Base-by-base conservation (phyloP, 2,113 vertebrate species). In the Solenodon paradoxus region DNA sequence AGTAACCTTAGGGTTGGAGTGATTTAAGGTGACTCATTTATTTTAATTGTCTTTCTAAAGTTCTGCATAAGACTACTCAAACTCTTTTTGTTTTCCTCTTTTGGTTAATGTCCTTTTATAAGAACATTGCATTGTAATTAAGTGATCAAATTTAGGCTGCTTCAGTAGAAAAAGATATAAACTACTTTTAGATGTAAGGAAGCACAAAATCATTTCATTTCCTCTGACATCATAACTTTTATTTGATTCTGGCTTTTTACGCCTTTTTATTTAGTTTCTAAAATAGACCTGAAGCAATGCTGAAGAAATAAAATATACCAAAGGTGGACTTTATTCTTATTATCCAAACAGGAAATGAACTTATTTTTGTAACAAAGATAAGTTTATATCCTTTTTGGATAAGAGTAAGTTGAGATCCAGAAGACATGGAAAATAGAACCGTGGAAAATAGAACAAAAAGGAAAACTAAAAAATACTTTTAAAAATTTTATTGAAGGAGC, bases 41-140 rank as follows among this genome's bases (percentile, higher is more conserved):
- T 94, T 96, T 96, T 96, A 96, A 96, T 92, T 96, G 77, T 80
- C n/a, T 79, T 92, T 0, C 2, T 96, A 95, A 93, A 95, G 92
- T 57, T 59, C 77, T 75, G 35, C 81, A 95, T 4, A 9, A 93
- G 88, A 89, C 42, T 86, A 74, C 55, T n/a, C 72, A 92, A 94
- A 84, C 17, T 69, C 13, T 72, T 78, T 49, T 57, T 40, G 82
- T 40, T 80, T 91, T 96, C 83, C 61, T 90, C 3, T 92, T 87
- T 94, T 94, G 92, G 61, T 81, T 97, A 97, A 95, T 96, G 90
- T 63, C 63, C n/a, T 88, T 66, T 71, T 96, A 78, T 64, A 90
- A 17, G 2, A 88, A 81, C 53, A 95, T 80, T 53, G 75, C 15
- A 71, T 94, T 93, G 53, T 95, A 97, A 97, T 96, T 97, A 96